phyloP scores from a whole-genome alignment of 2,797 vertebrate genomes.

The Rhadinocentrus ornatus region DNA sequence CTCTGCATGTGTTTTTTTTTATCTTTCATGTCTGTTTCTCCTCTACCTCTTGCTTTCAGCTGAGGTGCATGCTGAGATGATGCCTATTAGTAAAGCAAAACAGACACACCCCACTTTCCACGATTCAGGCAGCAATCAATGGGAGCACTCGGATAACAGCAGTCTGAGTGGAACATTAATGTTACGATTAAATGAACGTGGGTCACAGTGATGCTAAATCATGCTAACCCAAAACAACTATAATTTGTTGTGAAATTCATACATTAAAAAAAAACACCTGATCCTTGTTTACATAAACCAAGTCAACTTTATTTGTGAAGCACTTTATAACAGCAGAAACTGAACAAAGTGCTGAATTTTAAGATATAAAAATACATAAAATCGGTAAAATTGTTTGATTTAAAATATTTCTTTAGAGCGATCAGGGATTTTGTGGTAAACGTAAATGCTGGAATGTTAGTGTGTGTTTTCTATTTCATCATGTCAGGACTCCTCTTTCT shows the following conservation, averaged over 20 bases:
- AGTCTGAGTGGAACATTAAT: conserved; percentile 62
- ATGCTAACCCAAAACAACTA: conserved; percentile 19
- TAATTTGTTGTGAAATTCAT: conserved; percentile 20
- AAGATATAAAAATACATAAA: no score
- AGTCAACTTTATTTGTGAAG: no score
- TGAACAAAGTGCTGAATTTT: no score
- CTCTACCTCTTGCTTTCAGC: conserved; percentile 16
- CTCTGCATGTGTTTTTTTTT: background rate
- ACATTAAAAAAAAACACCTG: background rate
- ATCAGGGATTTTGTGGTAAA: no score
- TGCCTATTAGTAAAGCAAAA: conserved; percentile 65
- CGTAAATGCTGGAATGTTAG: no score
- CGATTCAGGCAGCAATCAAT: conserved; percentile 73
- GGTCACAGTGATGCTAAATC: conserved; percentile 43
- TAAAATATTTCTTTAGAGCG: no score
- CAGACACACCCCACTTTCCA: conserved; percentile 54
- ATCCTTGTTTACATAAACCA: background rate
- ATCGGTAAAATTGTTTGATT: no score
- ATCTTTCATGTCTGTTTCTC: conserved; percentile 17
- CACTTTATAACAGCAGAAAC: no score
- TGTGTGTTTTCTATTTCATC: conserved; percentile 36
- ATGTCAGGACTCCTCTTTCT: conserved; percentile 43
- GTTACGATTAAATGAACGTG: conserved; percentile 69
- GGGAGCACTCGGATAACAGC: conserved; percentile 66
- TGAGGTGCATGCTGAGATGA: conserved; percentile 54